phyloP scores from a whole-genome alignment of 2,888 invertebrate species.

The Melipona beecheii region DNA sequence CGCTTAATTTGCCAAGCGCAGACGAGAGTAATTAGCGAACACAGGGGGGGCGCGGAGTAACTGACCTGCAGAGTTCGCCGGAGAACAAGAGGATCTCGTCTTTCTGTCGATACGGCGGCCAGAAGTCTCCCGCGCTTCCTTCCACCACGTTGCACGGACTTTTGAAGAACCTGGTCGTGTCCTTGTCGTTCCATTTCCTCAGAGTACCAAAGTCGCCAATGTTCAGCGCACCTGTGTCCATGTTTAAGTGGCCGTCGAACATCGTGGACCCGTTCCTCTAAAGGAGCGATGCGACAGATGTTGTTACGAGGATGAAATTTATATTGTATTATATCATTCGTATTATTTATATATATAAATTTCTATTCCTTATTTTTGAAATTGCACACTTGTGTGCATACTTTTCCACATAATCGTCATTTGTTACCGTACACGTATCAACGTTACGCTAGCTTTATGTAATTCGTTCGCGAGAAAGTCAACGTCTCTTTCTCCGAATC shows the following conservation, averaged over 20 bases:
- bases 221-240: constrained; percentile 89
- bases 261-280: constrained; percentile 91
- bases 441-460: no score
- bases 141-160: constrained; percentile 87
- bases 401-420: no score
- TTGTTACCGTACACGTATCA: no score
- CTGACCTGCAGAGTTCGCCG: constrained; percentile 90
- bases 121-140: constrained; percentile 93
- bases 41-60: not conserved
- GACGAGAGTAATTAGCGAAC: constrained; percentile 26
- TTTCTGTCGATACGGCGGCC: constrained; percentile 88
- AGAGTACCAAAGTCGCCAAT: constrained; percentile 89
- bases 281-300: not conserved
- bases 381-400: no score
- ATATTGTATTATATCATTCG: no score
- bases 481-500: no score
- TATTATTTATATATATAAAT: no score
- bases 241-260: constrained; percentile 91
- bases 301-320: not conserved
- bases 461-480: no score
- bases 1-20: constrained; percentile 11
- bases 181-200: constrained; percentile 89
- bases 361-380: no score
- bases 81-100: constrained; percentile 88
- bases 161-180: constrained; percentile 85